phyloP scores from a whole-genome alignment of 2,113 vertebrate species.

The Pseudopipra pipra region DNA sequence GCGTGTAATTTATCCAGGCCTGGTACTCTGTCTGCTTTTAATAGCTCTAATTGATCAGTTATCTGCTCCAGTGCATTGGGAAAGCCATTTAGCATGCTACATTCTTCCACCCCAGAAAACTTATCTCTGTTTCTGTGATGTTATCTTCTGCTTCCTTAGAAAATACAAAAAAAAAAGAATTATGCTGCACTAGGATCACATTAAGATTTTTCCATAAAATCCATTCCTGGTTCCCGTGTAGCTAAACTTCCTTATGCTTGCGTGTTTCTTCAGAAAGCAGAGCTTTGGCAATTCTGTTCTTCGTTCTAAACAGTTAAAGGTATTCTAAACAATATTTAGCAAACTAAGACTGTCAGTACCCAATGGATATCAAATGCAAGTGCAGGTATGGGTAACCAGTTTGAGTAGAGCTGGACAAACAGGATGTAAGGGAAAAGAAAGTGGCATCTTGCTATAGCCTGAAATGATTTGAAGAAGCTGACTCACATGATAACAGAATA shows the following conservation, averaged over 20 bases:
- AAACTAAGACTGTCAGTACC: background rate
- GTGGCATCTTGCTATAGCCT: background rate
- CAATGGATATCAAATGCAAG: background rate
- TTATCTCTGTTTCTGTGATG: background rate
- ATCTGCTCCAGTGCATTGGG: conserved; percentile 12
- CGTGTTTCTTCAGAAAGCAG: background rate
- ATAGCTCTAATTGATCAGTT: conserved; percentile 19
- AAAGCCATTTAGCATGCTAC: background rate
- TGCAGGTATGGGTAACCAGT: background rate
- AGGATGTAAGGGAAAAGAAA: background rate
- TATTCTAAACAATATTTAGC: background rate
- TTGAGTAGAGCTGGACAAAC: background rate
- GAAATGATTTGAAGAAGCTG: background rate
- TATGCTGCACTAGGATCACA: background rate
- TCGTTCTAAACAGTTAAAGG: background rate
- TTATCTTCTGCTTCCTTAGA: background rate
- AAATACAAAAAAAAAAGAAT: background rate
- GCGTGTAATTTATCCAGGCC: background rate
- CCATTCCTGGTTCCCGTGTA: background rate
- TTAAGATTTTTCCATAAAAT: background rate
- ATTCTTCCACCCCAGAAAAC: conserved; percentile 1
- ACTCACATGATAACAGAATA: background rate
- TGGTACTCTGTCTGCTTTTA: background rate
- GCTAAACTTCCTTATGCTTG: background rate
- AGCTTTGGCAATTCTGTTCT: background rate